Evolutionary conservation across 1,140 invertebrate species (phyloP), one percentile per base, ranked within the genome.

Genomic region (Drosophila ananassae): DNA sequence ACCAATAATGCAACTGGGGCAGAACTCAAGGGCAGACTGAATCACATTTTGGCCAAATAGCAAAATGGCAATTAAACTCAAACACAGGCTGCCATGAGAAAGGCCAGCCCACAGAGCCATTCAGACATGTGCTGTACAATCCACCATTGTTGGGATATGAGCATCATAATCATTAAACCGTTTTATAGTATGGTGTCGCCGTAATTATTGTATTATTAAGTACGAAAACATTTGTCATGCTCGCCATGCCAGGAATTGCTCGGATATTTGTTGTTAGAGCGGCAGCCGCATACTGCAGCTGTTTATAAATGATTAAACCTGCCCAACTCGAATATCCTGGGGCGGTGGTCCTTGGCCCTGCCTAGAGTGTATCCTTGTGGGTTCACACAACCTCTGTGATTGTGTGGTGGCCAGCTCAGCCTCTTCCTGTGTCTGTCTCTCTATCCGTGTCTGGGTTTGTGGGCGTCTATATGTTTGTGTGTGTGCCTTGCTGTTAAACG

Each of bases 181-280:
- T 79, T 89, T 83, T 83, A 89, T 89, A 80, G 79, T 77, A 89
- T 89, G 79, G 79, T 77, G 79, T 89, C 74, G 76, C 83, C 72
- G 83, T 89, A 89, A 89, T 89, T 89, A 89, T 89, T 89, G 64
- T 83, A 89, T 89, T 89, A 89, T 89, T 89, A 89, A 89, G 83
- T 89, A 89, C 72, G 76, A 79, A 89, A 89, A 89, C 83, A 89
- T 89, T 89, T 89, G 82, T 87, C 82, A 77, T 87, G 82, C 82
- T 74, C 58, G 71, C 66, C 85, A 58, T 63, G 77, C 78, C 60
- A 52, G 68, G 50, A 79, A 55, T 53, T 53, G 73, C 61, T 69
- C 58, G 64, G 44, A 54, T 59, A 71, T 58, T 79, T 73, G 66
- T 73, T 55, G 66, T 58, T 62, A 51, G 21, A 69, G 59, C 48